Percentiles rank a stretch among this genome's conserved stretches.
Evolutionary conservation across 2,888 invertebrate species (phyloP).

Genomic region (Parasteatoda lunata): DNA sequence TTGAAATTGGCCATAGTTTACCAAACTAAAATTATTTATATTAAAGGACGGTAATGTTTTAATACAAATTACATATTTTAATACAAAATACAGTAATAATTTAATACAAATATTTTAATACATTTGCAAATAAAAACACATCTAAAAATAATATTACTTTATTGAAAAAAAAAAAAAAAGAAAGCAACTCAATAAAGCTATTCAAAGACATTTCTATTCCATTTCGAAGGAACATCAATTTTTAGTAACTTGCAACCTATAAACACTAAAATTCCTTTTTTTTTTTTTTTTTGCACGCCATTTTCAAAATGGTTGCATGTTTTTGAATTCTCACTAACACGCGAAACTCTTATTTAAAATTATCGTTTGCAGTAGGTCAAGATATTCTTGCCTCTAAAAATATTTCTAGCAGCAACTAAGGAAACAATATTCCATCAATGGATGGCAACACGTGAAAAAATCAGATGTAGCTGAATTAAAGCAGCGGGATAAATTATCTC

Average conservation of each 20-base stretch:
- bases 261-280: neutral
- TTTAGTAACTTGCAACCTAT: neutral
- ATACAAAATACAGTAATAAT: too few species aligned
- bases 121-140: too few species aligned
- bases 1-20: too few species aligned
- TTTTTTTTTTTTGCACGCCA: neutral
- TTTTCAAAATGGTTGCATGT: neutral
- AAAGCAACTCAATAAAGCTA: too few species aligned
- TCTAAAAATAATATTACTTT: too few species aligned
- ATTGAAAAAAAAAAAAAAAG: too few species aligned
- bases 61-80: too few species aligned
- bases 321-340: neutral
- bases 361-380: neutral
- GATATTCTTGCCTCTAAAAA: neutral
- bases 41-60: too few species aligned
- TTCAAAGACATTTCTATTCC: neutral
- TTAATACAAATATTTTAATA: too few species aligned
- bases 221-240: neutral
- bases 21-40: too few species aligned
- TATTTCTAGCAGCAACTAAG: neutral
- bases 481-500: neutral
- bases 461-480: neutral
- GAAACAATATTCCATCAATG: neutral
- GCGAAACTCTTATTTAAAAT: neutral
- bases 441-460: neutral